Evolutionary conservation across 2,113 vertebrate species (phyloP).

Genomic region (Sarotherodon lohbergeri): DNA sequence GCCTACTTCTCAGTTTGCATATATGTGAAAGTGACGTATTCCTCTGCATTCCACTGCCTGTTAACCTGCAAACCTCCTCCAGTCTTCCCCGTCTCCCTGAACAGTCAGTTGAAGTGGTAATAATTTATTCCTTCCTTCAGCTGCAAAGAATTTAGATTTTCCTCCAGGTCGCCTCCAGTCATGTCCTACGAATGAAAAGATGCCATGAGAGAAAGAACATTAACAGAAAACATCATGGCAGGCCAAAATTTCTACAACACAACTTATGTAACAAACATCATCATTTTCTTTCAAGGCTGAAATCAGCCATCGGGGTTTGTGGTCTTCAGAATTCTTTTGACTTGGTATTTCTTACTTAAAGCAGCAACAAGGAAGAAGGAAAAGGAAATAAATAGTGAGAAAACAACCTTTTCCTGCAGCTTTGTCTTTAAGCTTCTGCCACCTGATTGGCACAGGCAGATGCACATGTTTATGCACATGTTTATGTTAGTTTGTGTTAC

Average conservation of each 20-base stretch:
- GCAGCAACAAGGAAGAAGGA: neutral
- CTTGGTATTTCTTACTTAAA: neutral
- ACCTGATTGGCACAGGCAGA: neutral
- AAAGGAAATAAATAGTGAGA: neutral
- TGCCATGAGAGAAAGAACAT: neutral
- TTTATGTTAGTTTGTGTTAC: neutral
- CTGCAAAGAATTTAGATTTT: slow-evolving; percentile 75
- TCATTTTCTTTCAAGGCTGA: neutral
- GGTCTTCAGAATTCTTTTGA: neutral
- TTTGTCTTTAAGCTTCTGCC: neutral
- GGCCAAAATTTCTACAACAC: neutral
- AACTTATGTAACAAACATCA: rapidly evolving
- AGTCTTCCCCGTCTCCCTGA: neutral
- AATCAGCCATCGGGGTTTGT: neutral
- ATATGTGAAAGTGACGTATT: neutral
- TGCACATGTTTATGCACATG: neutral
- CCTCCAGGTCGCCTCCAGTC: slow-evolving; percentile 85
- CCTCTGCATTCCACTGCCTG: neutral
- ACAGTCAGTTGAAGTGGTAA: slow-evolving; percentile 68
- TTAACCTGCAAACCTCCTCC: neutral
- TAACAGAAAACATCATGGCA: neutral
- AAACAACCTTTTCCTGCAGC: neutral
- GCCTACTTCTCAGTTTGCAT: neutral
- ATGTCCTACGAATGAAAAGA: slow-evolving; percentile 78
- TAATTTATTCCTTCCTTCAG: slow-evolving; percentile 77